Evolutionary conservation across 2,113 vertebrate genomes (phyloP).

Genomic region (Hippolais icterina): DNA sequence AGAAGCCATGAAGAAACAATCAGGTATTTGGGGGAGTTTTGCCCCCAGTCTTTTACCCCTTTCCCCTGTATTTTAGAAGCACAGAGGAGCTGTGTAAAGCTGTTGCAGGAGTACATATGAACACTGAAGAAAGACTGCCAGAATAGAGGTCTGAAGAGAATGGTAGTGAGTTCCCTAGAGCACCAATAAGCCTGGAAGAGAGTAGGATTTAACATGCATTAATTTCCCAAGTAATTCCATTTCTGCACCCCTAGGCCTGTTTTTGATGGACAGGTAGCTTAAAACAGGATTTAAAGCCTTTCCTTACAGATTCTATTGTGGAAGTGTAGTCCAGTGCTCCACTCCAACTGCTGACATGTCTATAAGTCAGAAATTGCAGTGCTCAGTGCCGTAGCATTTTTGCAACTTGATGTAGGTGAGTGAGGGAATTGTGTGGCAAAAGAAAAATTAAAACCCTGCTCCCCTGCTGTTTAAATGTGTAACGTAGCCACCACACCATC

Average conservation of each 20-base stretch:
- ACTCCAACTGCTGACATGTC: neutral
- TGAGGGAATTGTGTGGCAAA: neutral
- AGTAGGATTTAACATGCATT: neutral
- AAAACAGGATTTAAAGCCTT: neutral
- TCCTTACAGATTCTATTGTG: neutral
- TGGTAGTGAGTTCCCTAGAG: neutral
- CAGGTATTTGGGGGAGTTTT: conserved; percentile 73
- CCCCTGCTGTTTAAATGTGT: neutral
- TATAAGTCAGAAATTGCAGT: neutral
- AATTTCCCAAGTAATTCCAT: neutral
- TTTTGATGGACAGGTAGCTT: neutral
- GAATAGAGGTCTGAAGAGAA: neutral
- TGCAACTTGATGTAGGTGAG: neutral
- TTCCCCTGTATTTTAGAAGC: neutral
- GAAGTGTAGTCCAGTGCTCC: neutral
- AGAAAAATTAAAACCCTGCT: neutral
- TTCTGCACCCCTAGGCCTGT: neutral
- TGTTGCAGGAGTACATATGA: neutral
- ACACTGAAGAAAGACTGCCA: neutral
- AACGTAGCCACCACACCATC: neutral
- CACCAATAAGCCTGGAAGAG: neutral
- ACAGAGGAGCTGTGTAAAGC: neutral
- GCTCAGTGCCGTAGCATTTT: neutral
- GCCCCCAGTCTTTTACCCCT: rapidly evolving
- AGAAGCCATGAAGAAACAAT: conserved; percentile 80